Conservation (phyloP, 2,797 vertebrate genomes). For the Macroramphosus scolopax region DNA sequence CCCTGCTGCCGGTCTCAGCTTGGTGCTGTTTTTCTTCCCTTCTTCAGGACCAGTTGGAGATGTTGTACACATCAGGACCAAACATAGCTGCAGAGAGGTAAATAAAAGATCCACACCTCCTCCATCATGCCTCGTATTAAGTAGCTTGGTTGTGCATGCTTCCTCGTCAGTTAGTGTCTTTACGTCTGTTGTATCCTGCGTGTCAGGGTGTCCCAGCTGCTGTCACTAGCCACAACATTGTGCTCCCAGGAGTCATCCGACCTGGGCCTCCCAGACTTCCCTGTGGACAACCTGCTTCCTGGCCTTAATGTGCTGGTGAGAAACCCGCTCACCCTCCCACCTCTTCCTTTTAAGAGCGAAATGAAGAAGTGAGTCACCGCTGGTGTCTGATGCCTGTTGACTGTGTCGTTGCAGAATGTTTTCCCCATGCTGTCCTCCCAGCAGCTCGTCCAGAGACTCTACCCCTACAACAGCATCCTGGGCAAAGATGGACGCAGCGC, state of each 20-base stretch:
- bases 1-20: too few species aligned
- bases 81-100: constrained; percentile 90
- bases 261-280: constrained; percentile 95
- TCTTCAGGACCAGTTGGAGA: constrained; percentile 89
- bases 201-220: constrained; percentile 89
- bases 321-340: constrained; percentile 7
- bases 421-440: constrained; percentile 89
- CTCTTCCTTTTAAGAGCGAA: neutral
- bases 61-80: constrained; percentile 85
- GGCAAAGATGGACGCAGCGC: constrained; percentile 88
- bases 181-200: neutral
- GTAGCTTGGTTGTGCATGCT: neutral
- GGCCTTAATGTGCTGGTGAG: constrained; percentile 89
- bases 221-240: constrained; percentile 92
- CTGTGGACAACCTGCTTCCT: constrained; percentile 87
- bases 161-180: too few species aligned
- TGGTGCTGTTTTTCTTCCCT: neutral
- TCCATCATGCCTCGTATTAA: neutral
- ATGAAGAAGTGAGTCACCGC: neutral
- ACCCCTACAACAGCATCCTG: constrained; percentile 87
- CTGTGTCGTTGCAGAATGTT: constrained; percentile 76
- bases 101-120: constrained; percentile 7
- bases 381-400: neutral
- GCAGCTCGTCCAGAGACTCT: constrained; percentile 84
- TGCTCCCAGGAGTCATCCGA: constrained; percentile 92